These are phyloP conservation scores for Eublepharis macularius DNA, from an alignment of 2,113 vertebrate species.

Conservation along the genomic window DNA sequence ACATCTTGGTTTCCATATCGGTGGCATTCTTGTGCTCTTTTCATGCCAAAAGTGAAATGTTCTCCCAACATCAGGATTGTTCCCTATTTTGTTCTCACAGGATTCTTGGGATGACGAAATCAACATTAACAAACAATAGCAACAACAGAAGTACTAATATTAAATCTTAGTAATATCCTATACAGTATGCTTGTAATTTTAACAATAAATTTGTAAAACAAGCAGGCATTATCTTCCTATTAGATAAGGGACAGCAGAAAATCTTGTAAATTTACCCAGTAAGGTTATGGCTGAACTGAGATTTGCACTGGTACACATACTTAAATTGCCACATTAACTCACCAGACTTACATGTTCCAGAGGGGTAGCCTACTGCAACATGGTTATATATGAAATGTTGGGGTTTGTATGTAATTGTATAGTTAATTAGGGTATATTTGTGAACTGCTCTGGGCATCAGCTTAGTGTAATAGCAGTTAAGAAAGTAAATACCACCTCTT, in stretches of 20 bases:
- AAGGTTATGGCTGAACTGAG: not conserved
- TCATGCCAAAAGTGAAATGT: not conserved
- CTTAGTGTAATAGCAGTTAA: no score
- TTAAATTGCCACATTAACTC: not conserved
- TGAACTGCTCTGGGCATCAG: no score
- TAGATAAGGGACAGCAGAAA: not conserved
- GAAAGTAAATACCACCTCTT: no score
- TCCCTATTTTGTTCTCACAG: not conserved
- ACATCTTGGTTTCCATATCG: no score
- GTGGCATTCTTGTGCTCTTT: not conserved
- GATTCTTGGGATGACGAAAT: no score
- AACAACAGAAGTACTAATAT: not conserved
- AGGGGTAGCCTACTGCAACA: not conserved
- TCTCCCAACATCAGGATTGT: not conserved
- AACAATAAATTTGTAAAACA: not conserved
- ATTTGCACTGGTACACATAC: not conserved
- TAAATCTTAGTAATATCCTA: not conserved
- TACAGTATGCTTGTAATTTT: not conserved
- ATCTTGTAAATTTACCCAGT: not conserved
- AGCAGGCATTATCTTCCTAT: not conserved
- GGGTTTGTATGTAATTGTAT: no score
- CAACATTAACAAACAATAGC: no score
- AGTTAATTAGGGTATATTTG: no score
- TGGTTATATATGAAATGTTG: no score
- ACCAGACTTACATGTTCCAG: not conserved